A percentile compares a stretch with the other conserved stretches of the same genome.
These are phyloP conservation scores for Ornithoptera alexandrae DNA, from an alignment of 2,888 invertebrate species.

Conservation along the genomic window DNA sequence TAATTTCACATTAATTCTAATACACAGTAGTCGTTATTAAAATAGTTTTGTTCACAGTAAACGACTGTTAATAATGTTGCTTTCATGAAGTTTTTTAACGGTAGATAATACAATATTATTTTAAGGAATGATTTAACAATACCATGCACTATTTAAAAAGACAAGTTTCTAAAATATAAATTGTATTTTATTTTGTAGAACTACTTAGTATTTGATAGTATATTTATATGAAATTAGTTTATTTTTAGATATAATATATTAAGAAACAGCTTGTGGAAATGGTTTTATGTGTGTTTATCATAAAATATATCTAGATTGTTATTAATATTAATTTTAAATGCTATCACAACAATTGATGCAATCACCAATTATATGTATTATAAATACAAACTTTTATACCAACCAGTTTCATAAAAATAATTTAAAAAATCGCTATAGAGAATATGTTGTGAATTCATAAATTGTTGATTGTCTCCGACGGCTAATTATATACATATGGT, in stretches of 20 bases:
- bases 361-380: conserved; percentile 8
- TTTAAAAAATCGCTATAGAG: too few relatives aligned
- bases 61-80: too few relatives aligned
- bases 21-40: neutral
- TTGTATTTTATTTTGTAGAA: neutral
- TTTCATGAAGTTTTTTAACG: neutral
- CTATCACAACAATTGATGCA: conserved; percentile 9
- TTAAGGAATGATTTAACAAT: neutral
- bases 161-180: neutral
- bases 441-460: neutral
- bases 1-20: neutral
- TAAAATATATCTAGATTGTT: conserved; percentile 14
- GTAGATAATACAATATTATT: neutral
- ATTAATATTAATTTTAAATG: conserved; percentile 20
- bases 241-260: conserved; percentile 10
- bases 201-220: neutral
- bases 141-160: conserved; percentile 28
- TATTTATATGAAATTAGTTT: neutral
- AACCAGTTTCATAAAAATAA: too few relatives aligned
- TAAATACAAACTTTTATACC: neutral
- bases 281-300: conserved; percentile 34
- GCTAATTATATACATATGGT: neutral
- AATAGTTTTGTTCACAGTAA: neutral
- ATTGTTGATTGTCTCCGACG: conserved; percentile 11
- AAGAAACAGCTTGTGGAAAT: conserved; percentile 41